These are phyloP conservation scores for Entomobrya proxima DNA, from an alignment of 2,888 invertebrate species.

Conservation along the genomic window DNA sequence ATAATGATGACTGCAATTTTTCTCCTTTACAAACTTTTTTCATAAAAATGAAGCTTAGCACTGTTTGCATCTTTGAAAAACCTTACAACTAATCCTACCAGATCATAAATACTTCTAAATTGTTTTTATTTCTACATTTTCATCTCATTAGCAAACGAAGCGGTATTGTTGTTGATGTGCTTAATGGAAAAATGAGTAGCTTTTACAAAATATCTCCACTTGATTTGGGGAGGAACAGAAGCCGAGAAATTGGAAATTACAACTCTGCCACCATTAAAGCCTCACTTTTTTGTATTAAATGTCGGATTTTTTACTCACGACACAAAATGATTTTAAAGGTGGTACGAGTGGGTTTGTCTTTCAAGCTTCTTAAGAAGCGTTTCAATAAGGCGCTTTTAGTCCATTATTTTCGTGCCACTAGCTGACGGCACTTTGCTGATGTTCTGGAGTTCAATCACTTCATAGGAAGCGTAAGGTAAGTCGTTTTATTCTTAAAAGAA, in stretches of 20 bases:
- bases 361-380: slow-evolving; percentile 26
- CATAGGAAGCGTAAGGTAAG: slow-evolving; percentile 18
- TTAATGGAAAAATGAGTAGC: slow-evolving; percentile 62
- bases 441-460: slow-evolving; percentile 23
- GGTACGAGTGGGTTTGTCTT: slow-evolving; percentile 44
- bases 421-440: slow-evolving; percentile 33
- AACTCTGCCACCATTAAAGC: slow-evolving; percentile 43
- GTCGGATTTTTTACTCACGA: not conserved
- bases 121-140: not conserved
- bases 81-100: too few relatives aligned
- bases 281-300: slow-evolving; percentile 31
- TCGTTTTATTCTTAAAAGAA: slow-evolving; percentile 23
- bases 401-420: slow-evolving; percentile 8
- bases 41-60: too few relatives aligned
- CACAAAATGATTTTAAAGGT: slow-evolving; percentile 23
- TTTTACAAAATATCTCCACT: slow-evolving; percentile 20
- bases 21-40: too few relatives aligned
- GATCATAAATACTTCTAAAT: not conserved
- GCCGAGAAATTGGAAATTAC: slow-evolving; percentile 53
- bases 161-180: slow-evolving; percentile 45
- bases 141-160: slow-evolving; percentile 43
- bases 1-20: too few relatives aligned
- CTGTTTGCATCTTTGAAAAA: too few relatives aligned
- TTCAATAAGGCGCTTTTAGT: not conserved
- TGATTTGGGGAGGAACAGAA: slow-evolving; percentile 31